phyloP scores from a whole-genome alignment of 2,888 invertebrate species.

The Cylloceria caligata region DNA sequence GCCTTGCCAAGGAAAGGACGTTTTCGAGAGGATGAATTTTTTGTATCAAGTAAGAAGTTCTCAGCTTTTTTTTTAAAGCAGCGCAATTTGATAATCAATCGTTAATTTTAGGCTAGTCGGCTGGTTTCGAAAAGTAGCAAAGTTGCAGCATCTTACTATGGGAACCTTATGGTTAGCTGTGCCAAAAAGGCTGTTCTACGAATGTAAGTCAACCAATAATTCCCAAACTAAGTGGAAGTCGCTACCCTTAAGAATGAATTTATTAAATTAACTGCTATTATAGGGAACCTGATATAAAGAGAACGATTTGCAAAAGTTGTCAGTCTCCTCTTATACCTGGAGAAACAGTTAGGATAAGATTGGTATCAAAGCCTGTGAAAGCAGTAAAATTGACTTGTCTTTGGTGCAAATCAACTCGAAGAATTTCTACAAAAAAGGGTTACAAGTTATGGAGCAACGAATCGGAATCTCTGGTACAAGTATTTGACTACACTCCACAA shows the following conservation, averaged over 20 bases:
- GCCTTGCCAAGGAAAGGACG: conserved; percentile 88
- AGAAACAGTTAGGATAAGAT: conserved; percentile 85
- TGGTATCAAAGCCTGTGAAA: conserved; percentile 85
- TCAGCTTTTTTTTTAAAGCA: neutral
- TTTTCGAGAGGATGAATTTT: conserved; percentile 89
- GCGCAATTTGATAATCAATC: conserved; percentile 6
- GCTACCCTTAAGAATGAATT: neutral
- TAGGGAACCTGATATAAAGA: conserved; percentile 87
- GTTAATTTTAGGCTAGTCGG: conserved; percentile 86
- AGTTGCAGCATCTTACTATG: conserved; percentile 86
- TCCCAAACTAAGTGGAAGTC: conserved; percentile 8
- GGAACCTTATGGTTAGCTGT: conserved; percentile 86
- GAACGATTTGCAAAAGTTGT: conserved; percentile 87
- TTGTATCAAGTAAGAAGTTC: conserved; percentile 87
- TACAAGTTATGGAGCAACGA: conserved; percentile 86
- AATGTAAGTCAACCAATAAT: conserved; percentile 84
- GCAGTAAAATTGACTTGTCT: conserved; percentile 85
- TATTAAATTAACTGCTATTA: neutral
- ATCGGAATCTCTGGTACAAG: conserved; percentile 85
- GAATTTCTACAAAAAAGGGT: conserved; percentile 81
- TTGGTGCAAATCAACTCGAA: conserved; percentile 82
- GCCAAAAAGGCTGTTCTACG: conserved; percentile 88
- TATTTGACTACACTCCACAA: conserved; percentile 82
- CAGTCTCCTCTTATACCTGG: conserved; percentile 86
- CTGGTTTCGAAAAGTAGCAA: conserved; percentile 83